A percentile compares a stretch with the other conserved stretches of the same genome.
phyloP scores from a whole-genome alignment of 2,797 vertebrate genomes.

The Schizopygopsis pylzovi region DNA sequence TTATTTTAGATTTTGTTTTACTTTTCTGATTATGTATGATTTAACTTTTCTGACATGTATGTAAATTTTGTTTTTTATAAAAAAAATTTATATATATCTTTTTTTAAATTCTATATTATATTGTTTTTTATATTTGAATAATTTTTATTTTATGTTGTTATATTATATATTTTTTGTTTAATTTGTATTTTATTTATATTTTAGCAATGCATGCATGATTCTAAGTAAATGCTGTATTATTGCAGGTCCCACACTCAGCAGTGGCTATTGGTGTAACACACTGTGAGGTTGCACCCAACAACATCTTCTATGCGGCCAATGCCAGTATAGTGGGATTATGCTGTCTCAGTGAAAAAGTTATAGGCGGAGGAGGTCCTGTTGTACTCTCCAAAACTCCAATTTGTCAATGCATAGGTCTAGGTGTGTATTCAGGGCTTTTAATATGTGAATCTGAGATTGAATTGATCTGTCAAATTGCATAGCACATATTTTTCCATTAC shows the following conservation, averaged over 20 bases:
- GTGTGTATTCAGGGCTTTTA: conserved; percentile 72
- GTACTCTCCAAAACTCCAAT: conserved; percentile 87
- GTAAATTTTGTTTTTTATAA: no score
- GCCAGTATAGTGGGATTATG: conserved; percentile 92
- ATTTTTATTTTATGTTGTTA: background rate
- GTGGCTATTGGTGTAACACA: conserved; percentile 86
- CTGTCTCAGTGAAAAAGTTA: conserved; percentile 83
- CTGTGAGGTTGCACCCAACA: conserved; percentile 84
- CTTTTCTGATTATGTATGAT: background rate
- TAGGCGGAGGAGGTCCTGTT: conserved; percentile 80
- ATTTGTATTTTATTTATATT: background rate
- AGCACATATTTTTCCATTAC: background rate
- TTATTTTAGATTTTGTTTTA: background rate
- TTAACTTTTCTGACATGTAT: no score
- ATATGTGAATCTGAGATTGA: background rate
- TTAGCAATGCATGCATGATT: background rate
- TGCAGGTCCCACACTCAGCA: conserved; percentile 86
- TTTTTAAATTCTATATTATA: background rate
- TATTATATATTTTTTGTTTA: background rate
- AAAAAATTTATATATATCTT: accelerated
- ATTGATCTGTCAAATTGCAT: background rate
- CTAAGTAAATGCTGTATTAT: background rate
- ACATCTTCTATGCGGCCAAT: conserved; percentile 87
- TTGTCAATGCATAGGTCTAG: conserved; percentile 91
- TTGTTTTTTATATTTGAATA: background rate